Base-by-base conservation (phyloP, 2,888 invertebrate genomes). In the Scaptodrosophila latifasciaeformis region DNA sequence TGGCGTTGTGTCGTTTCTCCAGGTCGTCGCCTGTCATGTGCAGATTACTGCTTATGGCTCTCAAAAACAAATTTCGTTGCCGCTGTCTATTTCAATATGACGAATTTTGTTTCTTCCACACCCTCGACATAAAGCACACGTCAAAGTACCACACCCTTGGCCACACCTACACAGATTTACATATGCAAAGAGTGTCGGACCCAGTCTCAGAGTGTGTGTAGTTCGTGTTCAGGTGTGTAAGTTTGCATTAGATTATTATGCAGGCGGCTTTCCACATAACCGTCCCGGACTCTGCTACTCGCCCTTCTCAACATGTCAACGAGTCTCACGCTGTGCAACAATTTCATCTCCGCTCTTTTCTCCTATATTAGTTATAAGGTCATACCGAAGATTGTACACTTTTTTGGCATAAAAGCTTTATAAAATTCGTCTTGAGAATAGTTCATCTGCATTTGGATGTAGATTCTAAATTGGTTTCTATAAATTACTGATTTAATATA, bases 191-290 rank as follows among this genome's bases (percentile, higher is more conserved):
- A 29, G 24, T 34, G 30, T 39, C 10, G 5, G 34, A 29, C 7
- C 17, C 29, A 27, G 13, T 50, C 19, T 35, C 34, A 17, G 29
- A 12, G 12, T 37, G 40, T 12, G 27, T 39, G 18, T 21, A 9
- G 24, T 43, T 44, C n/a, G n/a, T n/a, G n/a, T n/a, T n/a, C n/a
- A n/a, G n/a, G 35, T 47, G 39, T 46, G 40, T 53, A 34, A 34
- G 35, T 31, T 30, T 51, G 47, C 35, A 43, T 37, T 54, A 56
- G 62, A 69, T 69, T 69, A 65, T 68, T 67, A 65, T 68, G 66
- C 62, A 62, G 55, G 58, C 47, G 68, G 37, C 58, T 54, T 15
- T 18, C 35, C 27, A 29, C 29, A n/a, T 17, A 35, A n/a, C 19
- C 45, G 29, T 19, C 29, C 19, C 7, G 10, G n/a, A n/a, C n/a